Evolutionary conservation across 2,113 vertebrate genomes (phyloP).

Genomic region (Megaptera novaeangliae): DNA sequence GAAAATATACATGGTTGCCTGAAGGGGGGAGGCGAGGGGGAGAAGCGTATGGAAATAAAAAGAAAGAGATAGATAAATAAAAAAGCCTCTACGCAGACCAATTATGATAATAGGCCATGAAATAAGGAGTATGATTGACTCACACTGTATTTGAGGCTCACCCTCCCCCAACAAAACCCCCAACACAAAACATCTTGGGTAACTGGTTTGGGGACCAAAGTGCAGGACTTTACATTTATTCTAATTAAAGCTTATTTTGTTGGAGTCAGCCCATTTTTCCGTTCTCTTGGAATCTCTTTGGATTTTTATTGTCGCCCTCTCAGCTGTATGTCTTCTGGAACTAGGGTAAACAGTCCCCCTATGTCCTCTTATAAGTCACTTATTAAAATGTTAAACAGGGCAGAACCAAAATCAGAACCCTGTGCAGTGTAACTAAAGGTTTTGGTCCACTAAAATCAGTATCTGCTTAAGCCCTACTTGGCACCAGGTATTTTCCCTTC

Average conservation of each 20-base stretch:
- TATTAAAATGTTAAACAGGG: slow-evolving; percentile 22
- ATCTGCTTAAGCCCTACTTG: neutral
- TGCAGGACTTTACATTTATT: slow-evolving; percentile 18
- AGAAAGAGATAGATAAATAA: neutral
- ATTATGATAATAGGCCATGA: neutral
- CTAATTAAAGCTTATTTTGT: slow-evolving; percentile 12
- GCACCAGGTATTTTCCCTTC: neutral
- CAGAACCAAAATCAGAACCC: neutral
- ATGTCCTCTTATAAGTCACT: slow-evolving; percentile 11
- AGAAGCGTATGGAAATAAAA: neutral
- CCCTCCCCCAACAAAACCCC: neutral
- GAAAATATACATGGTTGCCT: neutral
- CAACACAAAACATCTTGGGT: neutral
- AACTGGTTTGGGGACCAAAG: neutral
- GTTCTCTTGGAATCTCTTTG: slow-evolving; percentile 34
- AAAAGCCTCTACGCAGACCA: neutral
- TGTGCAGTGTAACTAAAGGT: neutral
- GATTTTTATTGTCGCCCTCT: slow-evolving; percentile 11
- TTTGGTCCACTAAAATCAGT: slow-evolving; percentile 23
- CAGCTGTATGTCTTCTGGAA: neutral
- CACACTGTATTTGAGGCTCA: neutral
- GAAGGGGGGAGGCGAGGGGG: neutral
- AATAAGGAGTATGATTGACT: neutral
- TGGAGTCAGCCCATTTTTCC: neutral
- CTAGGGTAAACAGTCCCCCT: neutral